A percentile compares a stretch with the other conserved stretches of the same genome.
Evolutionary conservation across 2,113 vertebrate genomes (phyloP).

Genomic region (Sander lucioperca): DNA sequence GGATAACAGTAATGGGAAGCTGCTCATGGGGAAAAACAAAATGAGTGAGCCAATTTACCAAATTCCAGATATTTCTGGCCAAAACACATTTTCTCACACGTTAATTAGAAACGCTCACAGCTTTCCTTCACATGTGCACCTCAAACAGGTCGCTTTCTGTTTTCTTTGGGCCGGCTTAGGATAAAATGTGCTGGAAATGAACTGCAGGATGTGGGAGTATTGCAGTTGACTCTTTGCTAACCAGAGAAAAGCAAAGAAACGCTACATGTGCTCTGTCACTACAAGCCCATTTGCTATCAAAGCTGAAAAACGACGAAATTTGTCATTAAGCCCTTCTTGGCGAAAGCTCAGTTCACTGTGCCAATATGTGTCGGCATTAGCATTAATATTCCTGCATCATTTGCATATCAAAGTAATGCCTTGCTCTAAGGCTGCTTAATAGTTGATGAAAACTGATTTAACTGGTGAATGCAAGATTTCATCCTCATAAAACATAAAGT

Average conservation of each 20-base stretch:
- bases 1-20: conserved; percentile 14
- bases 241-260: conserved; percentile 5
- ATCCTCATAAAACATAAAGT: conserved; percentile 38
- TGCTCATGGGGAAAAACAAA: conserved; percentile 15
- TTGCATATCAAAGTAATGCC: conserved; percentile 67
- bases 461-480: conserved; percentile 48
- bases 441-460: conserved; percentile 63
- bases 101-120: conserved; percentile 51
- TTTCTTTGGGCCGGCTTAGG: conserved; percentile 17
- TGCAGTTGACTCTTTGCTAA: not conserved
- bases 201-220: not conserved
- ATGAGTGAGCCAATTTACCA: conserved; percentile 11
- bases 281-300: conserved; percentile 6
- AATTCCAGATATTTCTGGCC: conserved; percentile 41
- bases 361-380: conserved; percentile 37
- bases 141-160: conserved; percentile 46
- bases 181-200: conserved; percentile 32
- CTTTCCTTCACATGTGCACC: conserved; percentile 28
- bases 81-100: conserved; percentile 13
- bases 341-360: conserved; percentile 20
- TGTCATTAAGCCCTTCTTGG: conserved; percentile 19
- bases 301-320: conserved; percentile 1
- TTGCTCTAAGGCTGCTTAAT: conserved; percentile 66
- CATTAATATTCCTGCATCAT: conserved; percentile 37
- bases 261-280: conserved; percentile 1